Evolutionary conservation across 2,888 invertebrate genomes (phyloP), one percentile per base, ranked within the genome.

Genomic region (Pantelozetes paolii): DNA sequence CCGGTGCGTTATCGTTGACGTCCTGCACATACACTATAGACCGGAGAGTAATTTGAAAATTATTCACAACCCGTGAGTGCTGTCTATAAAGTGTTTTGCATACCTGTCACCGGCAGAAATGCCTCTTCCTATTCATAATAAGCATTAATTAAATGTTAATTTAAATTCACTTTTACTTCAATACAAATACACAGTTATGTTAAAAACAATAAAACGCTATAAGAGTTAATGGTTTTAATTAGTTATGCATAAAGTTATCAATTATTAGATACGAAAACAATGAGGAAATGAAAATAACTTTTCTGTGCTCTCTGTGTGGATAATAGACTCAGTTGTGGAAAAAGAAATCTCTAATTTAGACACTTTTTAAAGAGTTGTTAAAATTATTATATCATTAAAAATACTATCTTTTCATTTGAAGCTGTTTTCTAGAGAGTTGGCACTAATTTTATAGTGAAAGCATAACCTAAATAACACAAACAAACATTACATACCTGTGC

Each of bases 41-140:
- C 28, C 40, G 18, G 5, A 42, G 8, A 26, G 9, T 45, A 26
- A 15, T 42, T 18, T 45, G 15, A 18, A 69, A 42, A 69, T 67
- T 18, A 6, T 50, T 15, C 30, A 50, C 18, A 1, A 32, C 23
- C 20, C 6, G 28, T 72, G 13, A n/a, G 1, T 30, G 54, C 36
- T 36, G 9, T 8, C 13, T 28, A 26, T 20, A 6, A n/a, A 9
- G 36, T 36, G 9, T 36, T 36, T 36, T 36, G 54, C 71, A 71
- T 72, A 93, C 90, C 91, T 5, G 92, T 92, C 77, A 92, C 89
- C 1, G 79, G 79, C 28, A 92, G 84, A 78, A 89, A 92, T 71
- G 90, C 89, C 73, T 91, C 90, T 80, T 90, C 89, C 91, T 92
- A 84, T 40, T 83, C 20, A 81, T 79, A 76, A 79, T 76, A 79